Evolutionary conservation across 1,140 invertebrate species (phyloP), one percentile per base, ranked within the genome.

Genomic region (Zaprionus davidi): DNA sequence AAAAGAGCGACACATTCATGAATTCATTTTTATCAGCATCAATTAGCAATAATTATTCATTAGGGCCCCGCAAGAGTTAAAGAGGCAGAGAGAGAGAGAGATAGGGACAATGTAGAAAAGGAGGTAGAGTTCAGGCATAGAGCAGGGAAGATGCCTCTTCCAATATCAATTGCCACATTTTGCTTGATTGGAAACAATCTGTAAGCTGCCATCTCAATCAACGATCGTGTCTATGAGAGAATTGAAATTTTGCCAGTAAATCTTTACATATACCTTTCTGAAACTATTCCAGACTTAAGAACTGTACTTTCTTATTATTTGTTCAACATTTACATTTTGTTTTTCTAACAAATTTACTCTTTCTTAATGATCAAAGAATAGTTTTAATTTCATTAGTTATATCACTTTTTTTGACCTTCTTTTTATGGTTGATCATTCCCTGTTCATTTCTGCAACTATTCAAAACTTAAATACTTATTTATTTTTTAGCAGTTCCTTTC

Each of bases 31-130:
- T 87, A 88, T 87, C 80, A 88, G 76, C 83, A 83, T 80, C 84
- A 87, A 87, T 87, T 87, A 87, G 84, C 84, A 75, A 87, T 88
- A 88, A 87, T 87, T 87, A 87, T 83, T 88, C 71, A 88, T 81
- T 83, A 81, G 28, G 57, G 17, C 46, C 46, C 38, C 17, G 41
- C 26, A 44, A 56, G 41, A 67, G 17, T 15, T 49, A 44, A 2
- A 44, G 20, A 17, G n/a, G 44, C 55, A 34, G 20, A 20, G 15
- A 1, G 15, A 7, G 13, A 31, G 53, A 12, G 53, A 31, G 53
- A 17, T 7, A 44, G n/a, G n/a, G 12, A 56, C 65, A 34, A 11
- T 11, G 31, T 34, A 34, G 9, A 5, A 28, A 26, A 20, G 15
- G 41, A n/a, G 31, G 31, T 11, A 34, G 0, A 46, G n/a, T 11